These are phyloP conservation scores for Chaetodon trifascialis DNA, from an alignment of 2,113 vertebrate species.

Conservation along the genomic window DNA sequence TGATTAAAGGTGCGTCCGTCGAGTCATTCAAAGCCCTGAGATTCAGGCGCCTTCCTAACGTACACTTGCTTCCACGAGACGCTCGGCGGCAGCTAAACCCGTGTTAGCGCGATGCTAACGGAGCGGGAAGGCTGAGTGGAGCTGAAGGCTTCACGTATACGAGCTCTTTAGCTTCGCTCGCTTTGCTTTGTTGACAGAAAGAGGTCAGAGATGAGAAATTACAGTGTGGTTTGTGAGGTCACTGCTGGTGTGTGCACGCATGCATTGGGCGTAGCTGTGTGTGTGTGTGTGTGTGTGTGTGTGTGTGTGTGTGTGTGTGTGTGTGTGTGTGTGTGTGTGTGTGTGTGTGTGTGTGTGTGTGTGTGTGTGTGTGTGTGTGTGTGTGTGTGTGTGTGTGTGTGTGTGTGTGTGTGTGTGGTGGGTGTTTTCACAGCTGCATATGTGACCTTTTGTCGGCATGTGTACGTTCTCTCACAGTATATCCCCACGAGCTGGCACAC, in stretches of 20 bases:
- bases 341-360: slow-evolving; percentile 38
- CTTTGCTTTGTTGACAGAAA: slow-evolving; percentile 61
- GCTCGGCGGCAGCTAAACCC: neutral
- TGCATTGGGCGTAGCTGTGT: slow-evolving; percentile 28
- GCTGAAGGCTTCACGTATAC: neutral
- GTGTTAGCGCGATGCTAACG: neutral
- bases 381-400: slow-evolving; percentile 30
- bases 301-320: slow-evolving; percentile 7
- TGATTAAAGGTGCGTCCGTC: no score
- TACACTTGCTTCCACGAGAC: neutral
- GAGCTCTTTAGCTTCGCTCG: slow-evolving; percentile 27
- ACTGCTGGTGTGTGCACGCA: slow-evolving; percentile 28
- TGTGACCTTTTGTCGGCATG: slow-evolving; percentile 46
- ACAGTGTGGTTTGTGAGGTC: slow-evolving; percentile 44
- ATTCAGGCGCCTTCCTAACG: no score
- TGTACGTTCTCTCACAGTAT: neutral
- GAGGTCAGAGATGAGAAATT: slow-evolving; percentile 60
- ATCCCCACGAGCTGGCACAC: neutral
- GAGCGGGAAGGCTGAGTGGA: slow-evolving; percentile 10
- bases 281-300: slow-evolving; percentile 29
- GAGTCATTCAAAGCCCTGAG: no score
- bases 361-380: slow-evolving; percentile 36
- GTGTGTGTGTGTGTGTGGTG: slow-evolving; percentile 34
- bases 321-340: slow-evolving; percentile 37
- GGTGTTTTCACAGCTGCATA: slow-evolving; percentile 65